Evolutionary conservation across 2,113 vertebrate genomes (phyloP), one percentile per base, ranked within the genome.

Genomic region (Oreochromis aureus): DNA sequence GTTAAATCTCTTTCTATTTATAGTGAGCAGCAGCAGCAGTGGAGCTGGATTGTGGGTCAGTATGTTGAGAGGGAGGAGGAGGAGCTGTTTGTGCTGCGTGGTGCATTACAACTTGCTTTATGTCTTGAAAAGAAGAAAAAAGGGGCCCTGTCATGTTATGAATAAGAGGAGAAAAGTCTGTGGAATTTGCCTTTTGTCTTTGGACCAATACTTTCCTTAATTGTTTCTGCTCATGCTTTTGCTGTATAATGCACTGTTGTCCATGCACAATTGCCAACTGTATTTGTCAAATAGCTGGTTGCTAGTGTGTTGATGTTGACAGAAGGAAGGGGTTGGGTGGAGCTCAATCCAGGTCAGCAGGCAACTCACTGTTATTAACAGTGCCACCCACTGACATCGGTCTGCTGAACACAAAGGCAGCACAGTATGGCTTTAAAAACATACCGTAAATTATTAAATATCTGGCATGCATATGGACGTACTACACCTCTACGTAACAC

Each of bases 1-100:
- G 94, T 94, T 94, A 93, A 94, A 86, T 84, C 93, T 71, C 81
- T 80, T 89, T 79, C 86, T 95, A 95, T 95, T 93, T 95, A 89
- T 93, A 92, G 93, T 9, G 16, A 4, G 93, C 88, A 87, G 46
- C 51, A 54, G 41, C 69, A 76, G 44, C 71, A 1, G 41, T 76
- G 15, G 86, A 88, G 87, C 88, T 59, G 89, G 81, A 90, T 95
- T 94, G 90, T 94, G 91, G 93, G 94, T 95, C 91, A 95, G 92
- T 94, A 80, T 93, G 94, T 92, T 95, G 93, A 81, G 87, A 73
- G 79, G 89, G 79, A 89, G 92, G 91, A 86, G 92, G 92, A 87
- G 82, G 86, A 76, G 92, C 78, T 30, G 51, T 66, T 81, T 83
- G 82, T 82, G 71, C 78, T 32, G 78, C 6, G 81, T 81, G 63